Evolutionary conservation across 2,888 invertebrate species (phyloP).

Genomic region (Sinodicranocentrus sp.): DNA sequence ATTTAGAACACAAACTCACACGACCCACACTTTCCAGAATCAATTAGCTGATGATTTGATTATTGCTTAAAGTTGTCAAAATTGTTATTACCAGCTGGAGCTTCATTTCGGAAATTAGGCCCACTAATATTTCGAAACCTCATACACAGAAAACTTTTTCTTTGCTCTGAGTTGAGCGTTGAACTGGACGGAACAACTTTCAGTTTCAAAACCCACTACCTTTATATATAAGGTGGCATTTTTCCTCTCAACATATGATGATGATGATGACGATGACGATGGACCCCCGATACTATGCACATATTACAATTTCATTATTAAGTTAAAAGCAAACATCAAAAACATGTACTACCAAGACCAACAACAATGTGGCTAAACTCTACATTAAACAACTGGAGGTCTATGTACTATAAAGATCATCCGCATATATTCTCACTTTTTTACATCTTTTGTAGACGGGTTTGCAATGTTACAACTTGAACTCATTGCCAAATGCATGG

Average conservation of each 20-base stretch:
- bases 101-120: constrained; percentile 57
- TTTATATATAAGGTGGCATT: constrained; percentile 73
- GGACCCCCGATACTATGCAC: neutral
- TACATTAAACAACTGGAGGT: constrained; percentile 52
- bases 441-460: constrained; percentile 24
- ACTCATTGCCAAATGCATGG: neutral
- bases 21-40: neutral
- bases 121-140: constrained; percentile 1
- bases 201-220: constrained; percentile 70
- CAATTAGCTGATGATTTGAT: no score
- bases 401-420: constrained; percentile 47
- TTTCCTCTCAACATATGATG: neutral
- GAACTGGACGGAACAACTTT: constrained; percentile 76
- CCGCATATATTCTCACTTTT: neutral
- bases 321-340: no score
- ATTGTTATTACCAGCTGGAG: constrained; percentile 64
- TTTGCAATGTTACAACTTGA: constrained; percentile 23
- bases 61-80: constrained; percentile 5
- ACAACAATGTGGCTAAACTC: constrained; percentile 15
- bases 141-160: constrained; percentile 29
- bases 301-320: neutral
- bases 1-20: constrained; percentile 9
- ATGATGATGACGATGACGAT: no score
- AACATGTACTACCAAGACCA: constrained; percentile 13
- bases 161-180: constrained; percentile 44